Evolutionary conservation across 2,888 invertebrate species (phyloP), one percentile per base, ranked within the genome.

Genomic region (Ophioninae sp.): DNA sequence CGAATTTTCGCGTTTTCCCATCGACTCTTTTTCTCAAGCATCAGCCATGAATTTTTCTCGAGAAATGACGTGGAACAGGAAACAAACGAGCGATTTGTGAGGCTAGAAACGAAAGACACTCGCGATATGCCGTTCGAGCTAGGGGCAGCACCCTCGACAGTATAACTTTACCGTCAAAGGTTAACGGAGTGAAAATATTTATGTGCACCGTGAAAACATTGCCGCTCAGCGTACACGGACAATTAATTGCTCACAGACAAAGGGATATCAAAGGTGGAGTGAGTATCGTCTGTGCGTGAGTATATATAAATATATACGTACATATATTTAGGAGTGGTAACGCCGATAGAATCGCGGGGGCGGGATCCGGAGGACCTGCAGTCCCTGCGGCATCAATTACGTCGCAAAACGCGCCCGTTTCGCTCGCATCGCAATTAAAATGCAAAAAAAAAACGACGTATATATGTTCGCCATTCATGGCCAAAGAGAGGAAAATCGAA

Each of bases 301-400:
- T 8, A 22, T 41, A 64, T 37, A 75, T 30, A 65, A 51, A 64
- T 71, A 64, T 76, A 61, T 37, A 37, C 39, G 7, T 74, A 67
- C 23, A 73, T 64, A 71, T 71, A 63, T 51, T 3, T 23, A 51
- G 63, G 64, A 58, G 30, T 41, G 61, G 67, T 44, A 61, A 17
- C 79, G 85, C 76, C 80, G 78, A 82, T 68, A 65, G 71, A 74
- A 83, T 64, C 69, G 69, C 37, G 77, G 68, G 79, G 79, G 79
- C 69, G 72, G 76, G 80, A 44, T 59, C 80, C 51, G 41, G 76
- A 44, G 83, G 71, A 79, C 78, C 64, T 68, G 64, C 82, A 80
- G 86, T 87, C 89, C 90, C 90, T 86, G 87, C 87, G 89, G 89
- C 88, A 88, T 89, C 88, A 89, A 89, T 88, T 89, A 89, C 88